Percentiles rank a stretch among this genome's conserved stretches.
Conservation (phyloP, 1,140 invertebrate species). For the Achroia grisella region DNA sequence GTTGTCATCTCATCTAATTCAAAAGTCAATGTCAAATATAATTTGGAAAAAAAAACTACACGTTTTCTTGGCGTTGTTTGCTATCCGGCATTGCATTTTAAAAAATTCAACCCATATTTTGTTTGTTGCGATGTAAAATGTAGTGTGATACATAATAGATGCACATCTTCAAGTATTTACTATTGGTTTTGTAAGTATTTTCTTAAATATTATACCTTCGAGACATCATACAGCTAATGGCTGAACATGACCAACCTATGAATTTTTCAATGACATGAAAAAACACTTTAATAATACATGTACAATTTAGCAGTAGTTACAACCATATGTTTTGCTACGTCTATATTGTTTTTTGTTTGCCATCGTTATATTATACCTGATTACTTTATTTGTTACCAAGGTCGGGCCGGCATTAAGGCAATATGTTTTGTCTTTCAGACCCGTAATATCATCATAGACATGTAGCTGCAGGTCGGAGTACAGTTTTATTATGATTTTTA, state of each 20-base stretch:
- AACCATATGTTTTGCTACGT: not conserved
- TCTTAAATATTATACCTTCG: conserved; percentile 11
- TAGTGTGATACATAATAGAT: conserved; percentile 41
- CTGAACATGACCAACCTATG: conserved; percentile 21
- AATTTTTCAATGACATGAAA: conserved; percentile 29
- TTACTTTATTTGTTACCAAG: not conserved
- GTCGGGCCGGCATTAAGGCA: not conserved
- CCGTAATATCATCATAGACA: conserved; percentile 32
- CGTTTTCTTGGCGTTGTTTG: conserved; percentile 71
- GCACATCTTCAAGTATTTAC: conserved; percentile 41
- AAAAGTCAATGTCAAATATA: no score
- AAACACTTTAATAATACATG: not conserved
- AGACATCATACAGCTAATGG: conserved; percentile 14
- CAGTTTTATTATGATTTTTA: conserved; percentile 33
- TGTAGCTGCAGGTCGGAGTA: conserved; percentile 39
- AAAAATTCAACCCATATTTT: conserved; percentile 55
- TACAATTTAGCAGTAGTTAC: not conserved
- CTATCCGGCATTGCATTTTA: conserved; percentile 64
- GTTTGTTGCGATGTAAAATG: conserved; percentile 58
- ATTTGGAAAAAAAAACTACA: conserved; percentile 33
- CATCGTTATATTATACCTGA: no score
- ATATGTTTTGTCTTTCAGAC: conserved; percentile 31
- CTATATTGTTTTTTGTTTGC: no score
- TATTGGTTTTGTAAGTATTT: conserved; percentile 47
- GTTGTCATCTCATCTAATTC: no score